Evolutionary conservation across 2,113 vertebrate genomes (phyloP).

Genomic region (Hippolais icterina): DNA sequence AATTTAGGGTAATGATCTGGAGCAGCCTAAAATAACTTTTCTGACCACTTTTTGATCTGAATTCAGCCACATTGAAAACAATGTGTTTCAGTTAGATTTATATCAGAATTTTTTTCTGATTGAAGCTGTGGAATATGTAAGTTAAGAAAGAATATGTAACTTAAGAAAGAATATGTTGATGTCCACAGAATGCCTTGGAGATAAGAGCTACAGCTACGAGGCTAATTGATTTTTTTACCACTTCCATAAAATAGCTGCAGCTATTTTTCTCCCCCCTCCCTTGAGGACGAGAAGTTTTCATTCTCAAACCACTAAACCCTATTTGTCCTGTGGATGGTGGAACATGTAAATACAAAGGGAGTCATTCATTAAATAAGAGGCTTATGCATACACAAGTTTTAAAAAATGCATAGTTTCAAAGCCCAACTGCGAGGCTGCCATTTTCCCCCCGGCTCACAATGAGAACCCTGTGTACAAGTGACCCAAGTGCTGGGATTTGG

Average conservation of each 20-base stretch:
- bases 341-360: conserved; percentile 81
- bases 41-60: not conserved
- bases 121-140: not conserved
- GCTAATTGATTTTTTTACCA: conserved; percentile 42
- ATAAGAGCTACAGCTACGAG: conserved; percentile 12
- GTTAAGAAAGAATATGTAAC: not conserved
- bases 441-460: conserved; percentile 76
- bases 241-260: conserved; percentile 59
- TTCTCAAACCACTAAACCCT: conserved; percentile 76
- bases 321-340: conserved; percentile 78
- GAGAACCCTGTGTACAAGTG: conserved; percentile 79
- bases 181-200: not conserved
- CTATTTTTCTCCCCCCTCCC: not conserved
- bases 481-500: conserved; percentile 77
- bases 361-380: conserved; percentile 82
- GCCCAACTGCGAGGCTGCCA: conserved; percentile 74
- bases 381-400: conserved; percentile 82
- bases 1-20: not conserved
- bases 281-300: conserved; percentile 75
- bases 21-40: conserved; percentile 5
- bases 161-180: not conserved
- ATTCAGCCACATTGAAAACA: not conserved
- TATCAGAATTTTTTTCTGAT: not conserved
- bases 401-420: conserved; percentile 78
- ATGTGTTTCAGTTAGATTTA: not conserved